Evolutionary conservation across 2,888 invertebrate genomes (phyloP), one percentile per base, ranked within the genome.

Genomic region (Pseudococcus jackbeardsleyi): DNA sequence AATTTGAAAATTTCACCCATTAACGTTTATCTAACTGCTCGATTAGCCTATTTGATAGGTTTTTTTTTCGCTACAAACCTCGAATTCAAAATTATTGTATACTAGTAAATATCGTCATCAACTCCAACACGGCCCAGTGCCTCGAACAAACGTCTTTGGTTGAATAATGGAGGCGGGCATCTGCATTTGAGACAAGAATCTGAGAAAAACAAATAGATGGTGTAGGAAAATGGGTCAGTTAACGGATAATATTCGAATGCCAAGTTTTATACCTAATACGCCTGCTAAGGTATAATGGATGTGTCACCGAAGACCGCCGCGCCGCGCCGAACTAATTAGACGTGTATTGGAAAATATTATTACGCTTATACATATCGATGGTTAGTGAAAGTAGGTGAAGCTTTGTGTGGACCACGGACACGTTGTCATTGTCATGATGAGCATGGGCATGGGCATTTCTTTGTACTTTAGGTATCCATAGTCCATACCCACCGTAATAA

Each of bases 311-410:
- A 42, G 22, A 64, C 64, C 64, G 64, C 64, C 64, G 54, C 64
- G 64, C 64, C 64, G 54, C 64, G 64, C 64, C 64, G 54, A 54
- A 82, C 42, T 82, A 82, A 82, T 82, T 82, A 82, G 79, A 82
- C 5, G 79, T 46, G 46, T 82, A 82, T 82, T 46, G 79, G 79
- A 46, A 82, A 82, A 82, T 72, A 72, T 39, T 72, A 72, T 17
- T 68, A 59, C 19, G 19, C 26, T 33, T 72, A 33, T 72, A 46
- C 22, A 82, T 46, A 82, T 82, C 77, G 77, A 77, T 77, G 77
- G 39, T 77, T 42, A 82, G 79, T 82, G 79, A 82, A 82, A 82
- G 79, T 82, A 82, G 79, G 79, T 82, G 79, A 82, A 46, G 46
- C 79, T 46, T 82, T 82, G 77, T 77, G 39, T 46, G 79, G 19